phyloP scores from a whole-genome alignment of 2,888 invertebrate genomes.

The Drosophila demipolita region DNA sequence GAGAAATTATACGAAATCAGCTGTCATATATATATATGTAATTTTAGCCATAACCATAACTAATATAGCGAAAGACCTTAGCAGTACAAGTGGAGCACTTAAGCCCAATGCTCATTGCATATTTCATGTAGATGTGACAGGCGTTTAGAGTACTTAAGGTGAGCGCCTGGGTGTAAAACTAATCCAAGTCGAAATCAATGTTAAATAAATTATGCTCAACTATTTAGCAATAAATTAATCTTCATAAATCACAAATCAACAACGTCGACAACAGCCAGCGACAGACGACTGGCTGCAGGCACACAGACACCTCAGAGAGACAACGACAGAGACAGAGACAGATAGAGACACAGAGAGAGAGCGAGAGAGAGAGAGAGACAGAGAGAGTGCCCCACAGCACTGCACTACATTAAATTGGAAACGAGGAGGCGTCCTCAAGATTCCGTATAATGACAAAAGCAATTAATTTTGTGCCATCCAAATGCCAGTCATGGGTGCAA shows the following conservation, averaged over 20 bases:
- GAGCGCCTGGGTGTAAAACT: constrained; percentile 40
- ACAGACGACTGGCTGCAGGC: constrained; percentile 18
- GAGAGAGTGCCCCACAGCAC: constrained; percentile 29
- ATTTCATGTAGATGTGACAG: constrained; percentile 30
- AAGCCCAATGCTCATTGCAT: constrained; percentile 1
- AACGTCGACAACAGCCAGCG: constrained; percentile 55
- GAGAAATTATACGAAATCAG: neutral
- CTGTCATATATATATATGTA: neutral
- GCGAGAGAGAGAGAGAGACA: constrained; percentile 18
- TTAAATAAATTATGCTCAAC: constrained; percentile 80
- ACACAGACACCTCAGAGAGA: constrained; percentile 13
- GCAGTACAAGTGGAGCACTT: neutral
- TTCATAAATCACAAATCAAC: constrained; percentile 84
- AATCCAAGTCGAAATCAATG: constrained; percentile 77
- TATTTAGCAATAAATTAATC: constrained; percentile 83
- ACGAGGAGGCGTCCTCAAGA: constrained; percentile 82
- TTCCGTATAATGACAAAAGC: constrained; percentile 84
- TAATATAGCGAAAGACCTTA: neutral
- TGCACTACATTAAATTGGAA: constrained; percentile 77
- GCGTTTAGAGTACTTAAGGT: constrained; percentile 34
- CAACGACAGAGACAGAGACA: constrained; percentile 17
- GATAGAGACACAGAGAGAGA: constrained; percentile 28
- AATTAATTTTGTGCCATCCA: constrained; percentile 83
- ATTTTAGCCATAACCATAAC: neutral
- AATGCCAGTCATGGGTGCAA: constrained; percentile 60